Evolutionary conservation across 2,113 vertebrate species (phyloP).

Genomic region (Crotalus viridis): DNA sequence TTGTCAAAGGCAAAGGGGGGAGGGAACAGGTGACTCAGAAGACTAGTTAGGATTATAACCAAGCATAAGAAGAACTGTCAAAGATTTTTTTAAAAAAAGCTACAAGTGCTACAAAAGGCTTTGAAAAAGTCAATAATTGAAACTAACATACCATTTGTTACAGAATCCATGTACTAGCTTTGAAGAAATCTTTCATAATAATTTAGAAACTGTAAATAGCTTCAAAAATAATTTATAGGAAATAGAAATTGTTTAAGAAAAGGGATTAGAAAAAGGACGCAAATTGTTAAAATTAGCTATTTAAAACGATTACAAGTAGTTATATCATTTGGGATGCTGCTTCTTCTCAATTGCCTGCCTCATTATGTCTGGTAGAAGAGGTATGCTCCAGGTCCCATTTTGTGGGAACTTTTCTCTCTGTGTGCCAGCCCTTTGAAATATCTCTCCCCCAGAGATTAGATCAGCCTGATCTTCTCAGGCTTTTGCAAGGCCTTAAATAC

Average conservation of each 20-base stretch:
- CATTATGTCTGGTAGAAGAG: not conserved
- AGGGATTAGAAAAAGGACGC: not conserved
- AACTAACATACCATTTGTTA: not conserved
- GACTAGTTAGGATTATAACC: not conserved
- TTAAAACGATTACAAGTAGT: not conserved
- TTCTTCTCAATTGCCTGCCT: not conserved
- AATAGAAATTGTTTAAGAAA: not conserved
- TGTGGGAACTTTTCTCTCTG: not conserved
- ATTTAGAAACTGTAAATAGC: not conserved
- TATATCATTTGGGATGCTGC: not conserved
- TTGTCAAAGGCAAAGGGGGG: not conserved
- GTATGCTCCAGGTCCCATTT: not conserved
- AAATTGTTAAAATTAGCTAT: not conserved
- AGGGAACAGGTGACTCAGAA: not conserved
- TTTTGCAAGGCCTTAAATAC: not conserved
- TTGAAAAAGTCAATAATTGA: not conserved
- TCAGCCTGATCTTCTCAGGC: not conserved
- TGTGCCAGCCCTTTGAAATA: not conserved
- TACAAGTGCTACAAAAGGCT: not conserved
- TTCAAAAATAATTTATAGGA: not conserved
- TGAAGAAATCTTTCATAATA: not conserved
- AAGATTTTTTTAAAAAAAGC: not conserved
- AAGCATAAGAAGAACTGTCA: not conserved
- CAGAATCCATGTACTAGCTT: not conserved
- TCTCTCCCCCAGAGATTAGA: not conserved